Evolutionary conservation across 2,113 vertebrate species (phyloP), one percentile per base, ranked within the genome.

Genomic region (Elanus axillaris): DNA sequence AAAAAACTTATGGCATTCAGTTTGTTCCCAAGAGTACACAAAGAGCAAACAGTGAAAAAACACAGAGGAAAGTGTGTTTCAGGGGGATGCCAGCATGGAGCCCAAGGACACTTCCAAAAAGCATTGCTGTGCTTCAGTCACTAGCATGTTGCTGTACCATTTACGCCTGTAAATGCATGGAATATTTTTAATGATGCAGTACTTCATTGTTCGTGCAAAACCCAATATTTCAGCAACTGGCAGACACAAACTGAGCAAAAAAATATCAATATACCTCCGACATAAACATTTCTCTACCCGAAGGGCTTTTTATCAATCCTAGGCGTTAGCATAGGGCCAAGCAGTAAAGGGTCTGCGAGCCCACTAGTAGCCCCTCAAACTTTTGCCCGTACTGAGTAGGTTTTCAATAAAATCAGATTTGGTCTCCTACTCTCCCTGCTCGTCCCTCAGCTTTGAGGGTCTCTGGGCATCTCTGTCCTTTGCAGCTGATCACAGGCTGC

Each of bases 231-330:
- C 40, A 69, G 42, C 14, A 38, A 21, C 14, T 62, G 22, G 5
- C 11, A 52, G 50, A n/a, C 7, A 34, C 19, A 63, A 68, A n/a
- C 3, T 36, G 42, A 58, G 22, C 2, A 73, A 69, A 92, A 92
- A 92, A 47, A 36, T 36, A 19, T 29, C 40, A 40, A 13, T 52
- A 19, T 27, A 56, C 7, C 21, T 62, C 48, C 0, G 7, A 60
- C 4, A 42, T 13, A 75, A 88, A 9, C 17, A 42, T 17, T 31
- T 5, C 17, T 90, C 26, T 76, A n/a, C 5, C 10, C 25, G 26
- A 38, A 90, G 25, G 7, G 3, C 0, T 38, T 81, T 76, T 77
- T 27, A 25, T 48, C 0, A 0, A 7, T 36, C 16, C 38, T n/a
- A 32, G 8, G 12, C 6, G 7, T 34, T 42, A 55, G 48, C 79